A percentile compares a stretch with the other conserved stretches of the same genome.
These are phyloP conservation scores for Plutomurus gul DNA, from an alignment of 1,140 invertebrate species.

Conservation along the genomic window DNA sequence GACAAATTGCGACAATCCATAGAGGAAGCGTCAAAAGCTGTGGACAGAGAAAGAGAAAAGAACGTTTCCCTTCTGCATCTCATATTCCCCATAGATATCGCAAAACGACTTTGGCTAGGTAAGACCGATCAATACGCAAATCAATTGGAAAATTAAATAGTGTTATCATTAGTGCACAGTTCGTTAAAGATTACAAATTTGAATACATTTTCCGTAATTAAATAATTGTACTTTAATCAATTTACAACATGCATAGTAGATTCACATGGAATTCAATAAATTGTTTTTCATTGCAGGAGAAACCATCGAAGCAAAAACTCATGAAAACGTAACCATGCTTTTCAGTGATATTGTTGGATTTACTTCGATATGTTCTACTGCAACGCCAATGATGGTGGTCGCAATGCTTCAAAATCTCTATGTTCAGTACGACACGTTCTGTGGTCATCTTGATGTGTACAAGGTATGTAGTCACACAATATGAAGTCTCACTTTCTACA, in stretches of 20 bases:
- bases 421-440: constrained; percentile 87
- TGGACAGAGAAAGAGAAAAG: constrained; percentile 90
- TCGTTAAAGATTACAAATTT: too few relatives aligned
- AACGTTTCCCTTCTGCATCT: constrained; percentile 92
- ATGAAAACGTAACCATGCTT: constrained; percentile 89
- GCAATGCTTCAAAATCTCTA: constrained; percentile 91
- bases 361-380: constrained; percentile 87
- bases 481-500: too few relatives aligned
- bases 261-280: too few relatives aligned
- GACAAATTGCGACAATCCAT: constrained; percentile 93
- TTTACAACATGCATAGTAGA: too few relatives aligned
- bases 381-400: constrained; percentile 91
- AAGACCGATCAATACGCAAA: too few relatives aligned
- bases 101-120: constrained; percentile 88
- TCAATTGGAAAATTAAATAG: too few relatives aligned
- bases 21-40: constrained; percentile 86
- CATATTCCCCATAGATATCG: constrained; percentile 92
- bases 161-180: too few relatives aligned
- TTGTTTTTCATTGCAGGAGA: constrained; percentile 67
- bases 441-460: constrained; percentile 87
- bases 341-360: constrained; percentile 97
- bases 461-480: too few relatives aligned
- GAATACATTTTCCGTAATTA: too few relatives aligned
- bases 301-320: constrained; percentile 85
- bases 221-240: too few relatives aligned